phyloP scores from a whole-genome alignment of 2,797 vertebrate genomes.

The Denticeps clupeoides region DNA sequence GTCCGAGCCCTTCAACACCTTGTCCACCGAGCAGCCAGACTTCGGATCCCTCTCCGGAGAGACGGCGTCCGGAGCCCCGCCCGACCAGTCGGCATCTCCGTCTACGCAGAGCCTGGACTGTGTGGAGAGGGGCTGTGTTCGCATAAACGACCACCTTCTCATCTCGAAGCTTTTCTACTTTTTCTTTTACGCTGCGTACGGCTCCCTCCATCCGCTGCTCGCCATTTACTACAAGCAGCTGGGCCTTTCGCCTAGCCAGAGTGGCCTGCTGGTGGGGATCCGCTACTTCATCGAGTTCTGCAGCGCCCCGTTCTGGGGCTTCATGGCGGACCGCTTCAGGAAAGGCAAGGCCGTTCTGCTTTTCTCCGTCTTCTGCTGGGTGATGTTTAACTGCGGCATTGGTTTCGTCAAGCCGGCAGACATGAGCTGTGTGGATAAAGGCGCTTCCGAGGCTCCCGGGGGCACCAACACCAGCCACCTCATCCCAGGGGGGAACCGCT shows the following conservation, averaged over 20 bases:
- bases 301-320: conserved; percentile 96
- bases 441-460: background rate
- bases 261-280: conserved; percentile 88
- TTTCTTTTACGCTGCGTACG: conserved; percentile 94
- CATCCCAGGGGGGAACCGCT: conserved; percentile 15
- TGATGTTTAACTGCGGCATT: conserved; percentile 88
- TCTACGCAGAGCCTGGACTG: conserved; percentile 62
- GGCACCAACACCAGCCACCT: background rate
- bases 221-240: conserved; percentile 95
- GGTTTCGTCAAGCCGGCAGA: conserved; percentile 87
- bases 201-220: conserved; percentile 87
- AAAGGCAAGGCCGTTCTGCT: conserved; percentile 87
- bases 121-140: conserved; percentile 76
- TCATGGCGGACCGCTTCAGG: conserved; percentile 88
- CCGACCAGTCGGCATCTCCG: conserved; percentile 28
- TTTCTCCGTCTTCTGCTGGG: conserved; percentile 91
- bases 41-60: conserved; percentile 32
- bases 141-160: conserved; percentile 80
- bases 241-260: conserved; percentile 86
- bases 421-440: conserved; percentile 66
- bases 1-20: conserved; percentile 73
- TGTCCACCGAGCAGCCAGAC: conserved; percentile 54
- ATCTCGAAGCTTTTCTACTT: conserved; percentile 96
- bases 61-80: conserved; percentile 25
- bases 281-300: conserved; percentile 98